phyloP scores from a whole-genome alignment of 2,113 vertebrate species.

The Telmatochromis brachygnathus region DNA sequence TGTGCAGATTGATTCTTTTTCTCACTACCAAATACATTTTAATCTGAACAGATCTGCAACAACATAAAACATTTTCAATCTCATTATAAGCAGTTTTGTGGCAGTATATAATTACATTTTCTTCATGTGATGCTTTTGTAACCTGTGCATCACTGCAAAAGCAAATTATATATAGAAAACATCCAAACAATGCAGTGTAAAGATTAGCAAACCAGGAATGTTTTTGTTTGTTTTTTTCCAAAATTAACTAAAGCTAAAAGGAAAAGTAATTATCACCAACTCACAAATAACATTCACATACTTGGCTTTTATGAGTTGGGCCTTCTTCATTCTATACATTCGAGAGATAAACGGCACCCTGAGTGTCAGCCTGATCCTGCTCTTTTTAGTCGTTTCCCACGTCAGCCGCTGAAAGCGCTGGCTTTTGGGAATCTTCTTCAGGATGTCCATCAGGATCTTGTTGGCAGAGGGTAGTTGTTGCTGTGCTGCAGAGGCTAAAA shows the following conservation, averaged over 20 bases:
- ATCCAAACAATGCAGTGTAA: not conserved
- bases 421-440: conserved; percentile 54
- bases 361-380: conserved; percentile 54
- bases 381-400: conserved; percentile 17
- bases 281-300: conserved; percentile 11
- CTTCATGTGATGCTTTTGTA: not conserved
- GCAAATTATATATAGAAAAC: not conserved
- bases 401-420: not conserved
- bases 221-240: not conserved
- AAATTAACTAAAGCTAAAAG: not conserved
- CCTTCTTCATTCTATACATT: conserved; percentile 59
- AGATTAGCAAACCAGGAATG: not conserved
- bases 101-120: not conserved
- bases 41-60: not conserved
- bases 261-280: not conserved
- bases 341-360: conserved; percentile 67
- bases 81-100: not conserved
- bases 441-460: conserved; percentile 48
- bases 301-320: conserved; percentile 59
- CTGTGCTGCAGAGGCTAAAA: not conserved
- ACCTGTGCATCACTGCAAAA: not conserved
- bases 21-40: not conserved
- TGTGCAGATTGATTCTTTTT: not conserved
- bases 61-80: not conserved
- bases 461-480: not conserved